These are phyloP conservation scores for Mystacornis crossleyi DNA, from an alignment of 2,113 vertebrate genomes.

Conservation along the genomic window DNA sequence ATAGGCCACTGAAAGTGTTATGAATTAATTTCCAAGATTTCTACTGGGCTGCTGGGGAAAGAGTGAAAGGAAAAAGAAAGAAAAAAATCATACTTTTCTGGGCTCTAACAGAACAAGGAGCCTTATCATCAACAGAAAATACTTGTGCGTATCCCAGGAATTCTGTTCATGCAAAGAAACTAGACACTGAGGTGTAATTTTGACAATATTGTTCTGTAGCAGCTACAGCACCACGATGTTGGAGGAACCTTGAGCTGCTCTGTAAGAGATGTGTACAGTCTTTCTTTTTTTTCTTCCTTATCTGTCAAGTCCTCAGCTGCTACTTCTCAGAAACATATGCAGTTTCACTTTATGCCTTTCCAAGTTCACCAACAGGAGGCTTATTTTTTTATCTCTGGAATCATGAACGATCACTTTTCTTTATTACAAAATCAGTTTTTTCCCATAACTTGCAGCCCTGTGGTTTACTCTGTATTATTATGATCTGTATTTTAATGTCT, in stretches of 20 bases:
- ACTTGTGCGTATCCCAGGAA: background rate
- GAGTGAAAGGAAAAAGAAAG: background rate
- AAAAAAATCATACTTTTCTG: background rate
- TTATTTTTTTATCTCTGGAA: background rate
- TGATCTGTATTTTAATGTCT: background rate
- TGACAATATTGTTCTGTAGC: background rate
- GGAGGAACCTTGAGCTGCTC: background rate
- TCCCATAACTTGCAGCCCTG: background rate
- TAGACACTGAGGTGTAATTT: background rate
- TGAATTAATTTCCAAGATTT: background rate
- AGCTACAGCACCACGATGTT: fast-evolving
- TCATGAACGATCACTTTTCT: background rate
- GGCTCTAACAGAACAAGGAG: background rate
- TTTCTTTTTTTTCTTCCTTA: background rate
- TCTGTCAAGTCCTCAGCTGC: background rate
- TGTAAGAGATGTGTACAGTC: background rate
- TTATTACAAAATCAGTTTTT: background rate
- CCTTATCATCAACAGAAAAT: background rate
- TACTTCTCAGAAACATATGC: background rate
- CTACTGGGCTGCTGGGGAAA: background rate
- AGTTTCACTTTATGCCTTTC: background rate
- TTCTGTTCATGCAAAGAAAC: background rate
- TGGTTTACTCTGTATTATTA: background rate
- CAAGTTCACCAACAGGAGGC: background rate
- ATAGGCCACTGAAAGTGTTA: background rate